Conservation (phyloP, 2,113 vertebrate species). For the Eulemur macaco region DNA sequence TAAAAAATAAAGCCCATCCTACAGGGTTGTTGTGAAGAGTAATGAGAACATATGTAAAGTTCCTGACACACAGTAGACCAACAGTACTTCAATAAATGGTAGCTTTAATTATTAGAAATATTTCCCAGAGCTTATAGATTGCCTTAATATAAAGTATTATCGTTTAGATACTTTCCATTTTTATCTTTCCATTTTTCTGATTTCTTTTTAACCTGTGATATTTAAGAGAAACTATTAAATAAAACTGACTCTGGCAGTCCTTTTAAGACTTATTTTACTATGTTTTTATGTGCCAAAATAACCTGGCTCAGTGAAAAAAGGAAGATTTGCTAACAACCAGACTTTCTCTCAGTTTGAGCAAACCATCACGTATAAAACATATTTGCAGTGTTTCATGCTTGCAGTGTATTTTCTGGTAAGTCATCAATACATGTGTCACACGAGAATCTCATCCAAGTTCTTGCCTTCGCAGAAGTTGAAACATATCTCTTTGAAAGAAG, state of each 20-base stretch:
- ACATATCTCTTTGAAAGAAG: constrained; percentile 1
- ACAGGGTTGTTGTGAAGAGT: not conserved
- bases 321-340: not conserved
- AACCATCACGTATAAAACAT: not conserved
- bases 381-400: not conserved
- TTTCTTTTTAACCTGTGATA: not conserved
- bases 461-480: constrained; percentile 40
- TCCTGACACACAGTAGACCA: not conserved
- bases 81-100: not conserved
- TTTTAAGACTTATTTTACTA: constrained; percentile 19
- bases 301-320: not conserved
- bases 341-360: not conserved
- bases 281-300: not conserved
- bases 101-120: not conserved
- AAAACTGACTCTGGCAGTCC: not conserved
- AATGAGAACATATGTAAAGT: not conserved
- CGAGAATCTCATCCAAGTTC: not conserved
- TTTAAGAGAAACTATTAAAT: not conserved
- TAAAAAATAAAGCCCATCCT: not conserved
- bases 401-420: constrained; percentile 37
- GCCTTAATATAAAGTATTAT: not conserved
- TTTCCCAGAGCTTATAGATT: not conserved
- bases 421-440: not conserved
- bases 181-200: not conserved
- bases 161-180: not conserved